Evolutionary conservation across 2,797 vertebrate genomes (phyloP).

Genomic region (Gambelia wislizenii): DNA sequence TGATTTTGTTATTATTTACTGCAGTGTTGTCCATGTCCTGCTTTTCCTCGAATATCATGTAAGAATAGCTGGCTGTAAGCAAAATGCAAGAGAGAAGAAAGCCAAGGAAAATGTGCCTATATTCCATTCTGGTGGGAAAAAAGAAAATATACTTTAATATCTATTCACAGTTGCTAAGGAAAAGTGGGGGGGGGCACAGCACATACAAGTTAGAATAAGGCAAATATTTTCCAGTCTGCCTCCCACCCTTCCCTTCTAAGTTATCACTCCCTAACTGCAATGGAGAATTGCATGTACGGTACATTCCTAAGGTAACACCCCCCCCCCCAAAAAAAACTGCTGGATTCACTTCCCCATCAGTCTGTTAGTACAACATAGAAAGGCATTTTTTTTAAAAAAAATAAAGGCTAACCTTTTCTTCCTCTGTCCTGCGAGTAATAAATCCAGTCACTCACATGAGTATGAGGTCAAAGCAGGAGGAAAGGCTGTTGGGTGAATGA

Average conservation of each 20-base stretch:
- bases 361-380: conserved; percentile 14
- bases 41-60: conserved; percentile 73
- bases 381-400: not conserved
- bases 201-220: not conserved
- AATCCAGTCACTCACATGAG: conserved; percentile 1
- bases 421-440: not conserved
- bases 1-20: conserved; percentile 59
- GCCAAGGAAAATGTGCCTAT: conserved; percentile 69
- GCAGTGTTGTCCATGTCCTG: conserved; percentile 61
- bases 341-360: conserved; percentile 9
- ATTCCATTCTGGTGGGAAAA: conserved; percentile 61
- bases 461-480: not conserved
- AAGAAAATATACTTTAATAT: conserved; percentile 28
- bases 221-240: not conserved
- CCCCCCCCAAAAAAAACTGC: not conserved
- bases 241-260: not conserved
- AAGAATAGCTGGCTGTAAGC: conserved; percentile 57
- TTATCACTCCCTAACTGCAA: not conserved
- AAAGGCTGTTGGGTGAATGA: not conserved
- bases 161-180: not conserved
- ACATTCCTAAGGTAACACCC: not conserved
- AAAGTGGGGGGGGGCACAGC: not conserved
- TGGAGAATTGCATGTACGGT: not conserved
- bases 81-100: conserved; percentile 72
- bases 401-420: conserved; percentile 29